A percentile compares a stretch with the other conserved stretches of the same genome.
Evolutionary conservation across 2,888 invertebrate species (phyloP).

Genomic region (Caenorhabditis afra): DNA sequence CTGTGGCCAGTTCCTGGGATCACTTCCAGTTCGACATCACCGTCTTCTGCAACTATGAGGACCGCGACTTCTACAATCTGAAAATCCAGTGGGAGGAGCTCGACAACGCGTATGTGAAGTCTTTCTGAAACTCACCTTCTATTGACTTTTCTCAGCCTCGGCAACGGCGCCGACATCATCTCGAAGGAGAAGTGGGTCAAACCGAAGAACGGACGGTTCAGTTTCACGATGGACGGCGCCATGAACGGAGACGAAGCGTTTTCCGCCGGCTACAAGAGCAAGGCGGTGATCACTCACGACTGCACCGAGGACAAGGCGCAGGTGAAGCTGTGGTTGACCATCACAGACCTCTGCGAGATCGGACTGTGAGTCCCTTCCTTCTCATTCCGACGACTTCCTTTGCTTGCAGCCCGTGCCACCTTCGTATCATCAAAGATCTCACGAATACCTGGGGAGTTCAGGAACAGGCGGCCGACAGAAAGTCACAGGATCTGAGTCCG

Average conservation of each 20-base stretch:
- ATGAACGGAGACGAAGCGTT: constrained; percentile 22
- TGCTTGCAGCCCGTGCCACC: constrained; percentile 25
- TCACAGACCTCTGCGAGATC: constrained; percentile 18
- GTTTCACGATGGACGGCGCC: constrained; percentile 26
- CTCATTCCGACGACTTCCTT: background rate
- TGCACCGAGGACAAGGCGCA: constrained; percentile 23
- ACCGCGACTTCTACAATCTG: constrained; percentile 8
- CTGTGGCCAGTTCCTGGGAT: constrained; percentile 9
- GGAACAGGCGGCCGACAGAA: background rate
- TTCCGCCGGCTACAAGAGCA: constrained; percentile 16
- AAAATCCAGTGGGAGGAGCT: constrained; percentile 23
- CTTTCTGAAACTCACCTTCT: background rate
- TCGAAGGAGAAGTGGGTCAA: background rate
- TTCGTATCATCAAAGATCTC: constrained; percentile 29
- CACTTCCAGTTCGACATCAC: constrained; percentile 45
- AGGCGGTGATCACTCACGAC: constrained; percentile 18
- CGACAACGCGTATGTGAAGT: constrained; percentile 3
- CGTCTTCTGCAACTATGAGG: constrained; percentile 14
- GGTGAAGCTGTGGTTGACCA: constrained; percentile 13
- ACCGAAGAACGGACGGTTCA: constrained; percentile 4
- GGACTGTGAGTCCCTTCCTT: constrained; percentile 26
- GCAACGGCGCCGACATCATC: background rate
- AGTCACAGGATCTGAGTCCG: constrained; percentile 2
- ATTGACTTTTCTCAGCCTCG: background rate
- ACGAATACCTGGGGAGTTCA: constrained; percentile 27